These are phyloP conservation scores for Chorisops tibialis DNA, from an alignment of 2,888 invertebrate genomes.

Conservation along the genomic window DNA sequence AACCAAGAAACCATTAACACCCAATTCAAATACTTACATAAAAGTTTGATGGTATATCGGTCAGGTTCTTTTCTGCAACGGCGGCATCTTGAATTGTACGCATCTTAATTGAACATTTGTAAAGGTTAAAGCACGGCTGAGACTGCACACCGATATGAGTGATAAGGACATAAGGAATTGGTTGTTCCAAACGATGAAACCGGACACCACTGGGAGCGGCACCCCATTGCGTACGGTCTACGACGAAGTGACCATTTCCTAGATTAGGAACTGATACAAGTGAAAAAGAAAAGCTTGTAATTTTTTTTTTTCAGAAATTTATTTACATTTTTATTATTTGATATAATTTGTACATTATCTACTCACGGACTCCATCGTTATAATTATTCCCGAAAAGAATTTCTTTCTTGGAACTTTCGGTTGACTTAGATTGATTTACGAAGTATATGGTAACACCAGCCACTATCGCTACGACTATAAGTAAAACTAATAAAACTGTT, in stretches of 20 bases:
- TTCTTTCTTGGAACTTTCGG: slow-evolving; percentile 27
- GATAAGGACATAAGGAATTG: slow-evolving; percentile 54
- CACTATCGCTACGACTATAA: slow-evolving; percentile 38
- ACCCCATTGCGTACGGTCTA: slow-evolving; percentile 51
- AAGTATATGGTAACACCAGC: slow-evolving; percentile 42
- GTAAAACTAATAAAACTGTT: slow-evolving; percentile 41
- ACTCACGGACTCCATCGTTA: slow-evolving; percentile 50
- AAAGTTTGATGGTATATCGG: slow-evolving; percentile 53
- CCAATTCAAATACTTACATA: slow-evolving; percentile 46
- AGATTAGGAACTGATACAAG: slow-evolving; percentile 47
- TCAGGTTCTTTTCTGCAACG: slow-evolving; percentile 47
- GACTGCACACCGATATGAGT: slow-evolving; percentile 55
- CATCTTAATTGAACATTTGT: slow-evolving; percentile 53
- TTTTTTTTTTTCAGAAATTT: neutral
- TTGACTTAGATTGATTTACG: slow-evolving; percentile 35
- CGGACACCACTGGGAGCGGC: slow-evolving; percentile 39
- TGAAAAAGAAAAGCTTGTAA: neutral
- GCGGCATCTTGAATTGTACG: slow-evolving; percentile 53
- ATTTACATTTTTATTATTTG: neutral
- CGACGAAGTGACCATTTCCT: slow-evolving; percentile 51
- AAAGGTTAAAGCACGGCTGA: slow-evolving; percentile 48
- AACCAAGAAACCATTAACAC: neutral
- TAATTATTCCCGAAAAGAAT: slow-evolving; percentile 49
- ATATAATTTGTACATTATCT: neutral
- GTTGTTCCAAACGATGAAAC: slow-evolving; percentile 42